Conservation (phyloP, 1,140 invertebrate species). For the Brevipalpus yothersi region DNA sequence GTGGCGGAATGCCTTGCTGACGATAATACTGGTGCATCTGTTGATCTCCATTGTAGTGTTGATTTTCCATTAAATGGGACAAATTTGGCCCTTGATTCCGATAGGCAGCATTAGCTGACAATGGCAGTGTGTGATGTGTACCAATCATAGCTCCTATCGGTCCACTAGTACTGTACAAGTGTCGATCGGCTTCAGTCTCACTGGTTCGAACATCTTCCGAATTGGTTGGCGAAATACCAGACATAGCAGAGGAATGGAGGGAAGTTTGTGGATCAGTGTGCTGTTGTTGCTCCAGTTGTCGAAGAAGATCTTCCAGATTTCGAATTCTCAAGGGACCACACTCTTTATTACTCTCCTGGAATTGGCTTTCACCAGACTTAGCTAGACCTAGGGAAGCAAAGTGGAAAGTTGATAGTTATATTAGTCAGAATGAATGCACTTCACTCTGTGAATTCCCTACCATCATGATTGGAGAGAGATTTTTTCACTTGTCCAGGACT, state of each 20-base stretch:
- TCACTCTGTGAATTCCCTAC: not conserved
- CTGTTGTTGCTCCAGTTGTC: constrained; percentile 65
- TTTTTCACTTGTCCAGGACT: constrained; percentile 7
- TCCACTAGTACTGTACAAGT: constrained; percentile 38
- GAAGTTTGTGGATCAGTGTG: constrained; percentile 58
- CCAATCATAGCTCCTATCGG: constrained; percentile 2
- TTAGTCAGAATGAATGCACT: too few species aligned
- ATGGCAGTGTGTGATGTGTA: constrained; percentile 1
- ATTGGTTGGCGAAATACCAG: constrained; percentile 35
- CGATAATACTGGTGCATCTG: not conserved
- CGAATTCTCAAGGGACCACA: constrained; percentile 37
- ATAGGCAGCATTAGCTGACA: not conserved
- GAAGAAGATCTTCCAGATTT: constrained; percentile 66
- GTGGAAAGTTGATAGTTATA: not conserved
- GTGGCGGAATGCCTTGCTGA: not conserved
- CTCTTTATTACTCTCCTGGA: constrained; percentile 22
- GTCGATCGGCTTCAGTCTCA: constrained; percentile 63
- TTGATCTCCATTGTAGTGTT: not conserved
- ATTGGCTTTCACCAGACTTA: constrained; percentile 36
- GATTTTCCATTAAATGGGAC: not conserved
- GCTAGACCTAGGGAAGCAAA: not conserved
- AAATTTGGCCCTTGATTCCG: not conserved
- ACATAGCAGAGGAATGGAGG: constrained; percentile 53
- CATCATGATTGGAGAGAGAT: constrained; percentile 5
- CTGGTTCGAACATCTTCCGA: constrained; percentile 76